Percentiles rank a stretch among this genome's conserved stretches.
These are phyloP conservation scores for Collichthys lucidus DNA, from an alignment of 2,113 vertebrate species.

Conservation along the genomic window DNA sequence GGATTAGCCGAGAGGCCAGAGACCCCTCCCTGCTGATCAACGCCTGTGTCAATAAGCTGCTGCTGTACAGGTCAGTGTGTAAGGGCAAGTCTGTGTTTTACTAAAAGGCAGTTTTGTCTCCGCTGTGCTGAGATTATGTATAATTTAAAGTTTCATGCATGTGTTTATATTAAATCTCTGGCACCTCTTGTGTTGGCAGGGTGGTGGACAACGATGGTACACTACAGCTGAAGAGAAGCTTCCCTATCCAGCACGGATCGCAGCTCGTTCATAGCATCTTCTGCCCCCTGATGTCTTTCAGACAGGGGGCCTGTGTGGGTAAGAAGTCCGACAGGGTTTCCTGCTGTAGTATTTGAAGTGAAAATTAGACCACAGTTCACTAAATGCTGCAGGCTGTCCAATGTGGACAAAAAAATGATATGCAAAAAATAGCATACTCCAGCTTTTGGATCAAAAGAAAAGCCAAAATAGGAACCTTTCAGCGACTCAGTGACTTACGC, in stretches of 20 bases:
- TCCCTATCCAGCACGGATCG: slow-evolving; percentile 90
- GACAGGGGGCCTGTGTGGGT: slow-evolving; percentile 95
- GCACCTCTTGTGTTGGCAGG: slow-evolving; percentile 74
- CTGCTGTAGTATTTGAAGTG: slow-evolving; percentile 39
- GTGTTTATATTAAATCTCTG: no score
- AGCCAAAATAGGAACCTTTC: not conserved
- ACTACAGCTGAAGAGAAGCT: slow-evolving; percentile 92
- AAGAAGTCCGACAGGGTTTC: slow-evolving; percentile 63
- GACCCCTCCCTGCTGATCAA: slow-evolving; percentile 94
- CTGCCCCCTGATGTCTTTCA: slow-evolving; percentile 97
- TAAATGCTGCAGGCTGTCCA: slow-evolving; percentile 26
- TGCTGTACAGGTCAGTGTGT: slow-evolving; percentile 89
- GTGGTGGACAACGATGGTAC: slow-evolving; percentile 94
- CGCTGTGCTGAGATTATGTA: not conserved
- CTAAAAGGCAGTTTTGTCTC: slow-evolving; percentile 12
- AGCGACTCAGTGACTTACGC: not conserved
- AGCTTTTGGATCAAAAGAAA: slow-evolving; percentile 15
- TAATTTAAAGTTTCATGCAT: not conserved
- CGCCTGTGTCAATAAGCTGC: slow-evolving; percentile 91
- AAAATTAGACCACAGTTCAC: slow-evolving; percentile 43
- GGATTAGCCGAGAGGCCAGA: slow-evolving; percentile 94
- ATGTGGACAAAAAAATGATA: not conserved
- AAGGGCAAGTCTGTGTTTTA: slow-evolving; percentile 14
- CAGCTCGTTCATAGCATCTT: slow-evolving; percentile 93
- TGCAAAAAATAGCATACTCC: slow-evolving; percentile 33